Evolutionary conservation across 2,888 invertebrate species (phyloP).

Genomic region (Tetragonisca angustula): DNA sequence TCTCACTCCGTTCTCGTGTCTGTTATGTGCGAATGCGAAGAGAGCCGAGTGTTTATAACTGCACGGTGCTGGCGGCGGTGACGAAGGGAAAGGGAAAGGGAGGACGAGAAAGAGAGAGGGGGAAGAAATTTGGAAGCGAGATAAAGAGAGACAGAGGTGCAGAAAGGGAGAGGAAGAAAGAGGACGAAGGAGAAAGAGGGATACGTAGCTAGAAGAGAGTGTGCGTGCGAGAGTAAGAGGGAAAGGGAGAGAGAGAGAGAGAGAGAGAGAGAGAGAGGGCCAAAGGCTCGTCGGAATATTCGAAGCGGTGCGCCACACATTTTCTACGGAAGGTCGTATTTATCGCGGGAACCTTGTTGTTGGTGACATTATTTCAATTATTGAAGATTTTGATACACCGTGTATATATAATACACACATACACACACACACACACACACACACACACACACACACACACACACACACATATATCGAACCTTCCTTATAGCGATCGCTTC

Average conservation of each 20-base stretch:
- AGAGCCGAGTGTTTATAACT: conserved; percentile 74
- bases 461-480: background rate
- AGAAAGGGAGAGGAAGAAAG: conserved; percentile 4
- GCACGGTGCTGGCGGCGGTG: conserved; percentile 70
- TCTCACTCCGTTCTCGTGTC: conserved; percentile 58
- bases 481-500: conserved; percentile 7
- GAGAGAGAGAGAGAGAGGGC: conserved; percentile 8
- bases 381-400: conserved; percentile 11
- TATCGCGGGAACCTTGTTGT: conserved; percentile 44
- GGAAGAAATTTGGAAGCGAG: conserved; percentile 51
- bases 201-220: conserved; percentile 14
- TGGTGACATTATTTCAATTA: conserved; percentile 11
- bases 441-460: too few species aligned
- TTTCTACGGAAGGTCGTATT: conserved; percentile 52
- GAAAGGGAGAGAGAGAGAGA: conserved; percentile 27
- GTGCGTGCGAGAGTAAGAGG: conserved; percentile 33
- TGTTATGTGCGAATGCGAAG: conserved; percentile 72
- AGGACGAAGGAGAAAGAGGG: background rate
- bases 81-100: conserved; percentile 59
- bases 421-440: accelerated
- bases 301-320: conserved; percentile 59
- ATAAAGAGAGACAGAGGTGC: conserved; percentile 20
- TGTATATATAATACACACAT: too few species aligned
- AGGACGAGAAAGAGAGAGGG: conserved; percentile 26
- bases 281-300: conserved; percentile 52